Percentiles rank a stretch among this genome's conserved stretches.
Conservation (phyloP, 2,888 invertebrate species). For the Agrilus biguttatus region DNA sequence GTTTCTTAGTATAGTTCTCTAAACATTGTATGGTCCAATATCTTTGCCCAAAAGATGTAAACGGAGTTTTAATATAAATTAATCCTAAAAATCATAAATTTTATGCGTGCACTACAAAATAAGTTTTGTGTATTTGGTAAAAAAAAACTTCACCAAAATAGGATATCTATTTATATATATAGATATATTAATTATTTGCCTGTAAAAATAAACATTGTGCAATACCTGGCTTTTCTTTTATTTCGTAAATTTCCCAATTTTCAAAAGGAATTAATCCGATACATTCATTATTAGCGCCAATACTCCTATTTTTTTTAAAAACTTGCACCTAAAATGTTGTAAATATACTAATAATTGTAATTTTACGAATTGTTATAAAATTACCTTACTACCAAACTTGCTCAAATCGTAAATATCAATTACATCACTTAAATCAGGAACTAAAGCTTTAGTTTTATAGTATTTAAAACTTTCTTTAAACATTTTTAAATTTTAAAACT, state of each 20-base stretch:
- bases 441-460: constrained; percentile 55
- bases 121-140: background rate
- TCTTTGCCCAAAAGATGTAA: constrained; percentile 59
- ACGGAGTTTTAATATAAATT: constrained; percentile 70
- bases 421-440: constrained; percentile 49
- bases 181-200: no score
- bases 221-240: constrained; percentile 45
- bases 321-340: constrained; percentile 1
- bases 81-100: constrained; percentile 40
- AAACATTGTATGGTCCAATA: constrained; percentile 74
- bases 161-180: no score
- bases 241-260: constrained; percentile 49
- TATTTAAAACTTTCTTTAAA: constrained; percentile 67
- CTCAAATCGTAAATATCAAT: constrained; percentile 36
- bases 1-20: constrained; percentile 58
- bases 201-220: background rate
- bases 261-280: constrained; percentile 31
- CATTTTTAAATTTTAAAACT: constrained; percentile 20
- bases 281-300: constrained; percentile 14
- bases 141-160: no score
- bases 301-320: background rate
- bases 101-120: background rate
- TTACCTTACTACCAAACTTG: constrained; percentile 2
- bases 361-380: no score
- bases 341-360: no score